Percentiles rank a stretch among this genome's conserved stretches.
Evolutionary conservation across 2,797 vertebrate genomes (phyloP).

Genomic region (Todus mexicanus): DNA sequence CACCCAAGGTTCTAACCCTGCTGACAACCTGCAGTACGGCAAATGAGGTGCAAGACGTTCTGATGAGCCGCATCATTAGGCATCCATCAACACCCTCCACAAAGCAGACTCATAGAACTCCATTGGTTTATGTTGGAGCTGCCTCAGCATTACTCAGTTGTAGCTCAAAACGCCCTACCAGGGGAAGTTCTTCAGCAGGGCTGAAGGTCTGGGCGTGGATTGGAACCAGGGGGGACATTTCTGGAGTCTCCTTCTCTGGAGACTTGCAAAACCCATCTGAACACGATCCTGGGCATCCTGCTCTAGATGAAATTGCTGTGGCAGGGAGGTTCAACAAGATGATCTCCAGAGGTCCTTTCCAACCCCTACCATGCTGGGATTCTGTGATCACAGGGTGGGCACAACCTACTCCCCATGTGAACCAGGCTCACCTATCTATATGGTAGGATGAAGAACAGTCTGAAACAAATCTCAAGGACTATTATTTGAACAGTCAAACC

Average conservation of each 20-base stretch:
- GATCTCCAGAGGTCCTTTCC: background rate
- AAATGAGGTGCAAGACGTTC: accelerated
- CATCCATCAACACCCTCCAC: background rate
- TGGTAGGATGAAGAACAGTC: background rate
- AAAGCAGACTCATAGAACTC: background rate
- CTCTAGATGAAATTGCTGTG: background rate
- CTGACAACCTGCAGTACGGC: background rate
- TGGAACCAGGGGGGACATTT: background rate
- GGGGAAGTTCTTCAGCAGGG: background rate
- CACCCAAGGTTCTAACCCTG: background rate
- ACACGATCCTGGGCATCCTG: background rate
- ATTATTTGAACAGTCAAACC: background rate
- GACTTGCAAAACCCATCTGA: background rate
- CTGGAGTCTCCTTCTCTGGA: background rate
- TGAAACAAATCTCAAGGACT: background rate
- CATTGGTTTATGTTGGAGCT: background rate
- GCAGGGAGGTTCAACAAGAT: background rate
- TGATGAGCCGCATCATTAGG: background rate
- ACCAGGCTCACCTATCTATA: background rate
- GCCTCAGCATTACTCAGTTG: background rate
- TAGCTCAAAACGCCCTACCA: background rate
- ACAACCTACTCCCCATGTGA: background rate
- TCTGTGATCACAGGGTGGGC: background rate
- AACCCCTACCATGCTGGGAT: background rate
- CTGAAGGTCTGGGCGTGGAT: background rate